phyloP scores from a whole-genome alignment of 2,113 vertebrate species.

The Meriones unguiculatus region DNA sequence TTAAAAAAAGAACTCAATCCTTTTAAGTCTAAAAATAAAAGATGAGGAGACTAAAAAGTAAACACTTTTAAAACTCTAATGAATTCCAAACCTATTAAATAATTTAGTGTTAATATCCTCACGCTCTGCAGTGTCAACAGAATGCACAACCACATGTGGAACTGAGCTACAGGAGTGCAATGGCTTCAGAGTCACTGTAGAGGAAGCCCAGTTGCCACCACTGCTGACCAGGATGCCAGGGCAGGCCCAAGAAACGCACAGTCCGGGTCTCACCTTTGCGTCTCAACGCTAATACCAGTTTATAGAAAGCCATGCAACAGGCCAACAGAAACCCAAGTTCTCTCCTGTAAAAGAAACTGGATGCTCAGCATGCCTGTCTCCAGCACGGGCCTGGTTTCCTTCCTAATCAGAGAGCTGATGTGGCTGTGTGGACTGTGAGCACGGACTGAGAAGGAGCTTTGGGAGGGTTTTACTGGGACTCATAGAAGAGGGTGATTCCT shows the following conservation, averaged over 20 bases:
- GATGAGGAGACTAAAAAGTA: constrained; percentile 44
- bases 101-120: constrained; percentile 72
- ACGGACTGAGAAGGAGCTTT: neutral
- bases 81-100: constrained; percentile 32
- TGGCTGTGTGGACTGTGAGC: neutral
- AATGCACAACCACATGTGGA: neutral
- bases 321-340: neutral
- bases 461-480: constrained; percentile 64
- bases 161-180: neutral
- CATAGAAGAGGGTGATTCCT: constrained; percentile 31
- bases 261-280: rapidly evolving
- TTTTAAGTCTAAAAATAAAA: constrained; percentile 59
- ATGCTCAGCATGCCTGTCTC: neutral
- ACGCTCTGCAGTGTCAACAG: neutral
- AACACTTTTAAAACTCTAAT: neutral
- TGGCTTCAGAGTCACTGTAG: neutral
- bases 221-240: neutral
- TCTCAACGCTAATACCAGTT: neutral
- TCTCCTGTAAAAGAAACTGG: constrained; percentile 26
- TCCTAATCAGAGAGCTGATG: neutral
- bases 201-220: neutral
- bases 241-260: neutral
- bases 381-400: neutral
- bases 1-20: constrained; percentile 62
- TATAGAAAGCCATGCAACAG: neutral